Evolutionary conservation across 2,113 vertebrate species (phyloP).

Genomic region (Perccottus glenii): DNA sequence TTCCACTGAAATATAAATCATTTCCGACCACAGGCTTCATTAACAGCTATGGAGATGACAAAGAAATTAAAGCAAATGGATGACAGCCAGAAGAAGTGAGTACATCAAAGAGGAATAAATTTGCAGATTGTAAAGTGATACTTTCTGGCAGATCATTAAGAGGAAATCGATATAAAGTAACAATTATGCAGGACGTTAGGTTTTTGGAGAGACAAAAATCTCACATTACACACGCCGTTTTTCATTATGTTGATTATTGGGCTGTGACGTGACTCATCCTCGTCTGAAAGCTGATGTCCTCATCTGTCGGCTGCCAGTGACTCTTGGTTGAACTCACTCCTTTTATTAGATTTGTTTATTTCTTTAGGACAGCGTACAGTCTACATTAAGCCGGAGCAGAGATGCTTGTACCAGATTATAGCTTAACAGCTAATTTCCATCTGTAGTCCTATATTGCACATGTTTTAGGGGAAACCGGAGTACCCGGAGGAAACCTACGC

Average conservation of each 20-base stretch:
- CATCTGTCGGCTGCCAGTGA: slow-evolving; percentile 48
- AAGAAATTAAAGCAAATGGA: background rate
- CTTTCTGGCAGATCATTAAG: slow-evolving; percentile 38
- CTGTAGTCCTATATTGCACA: no score
- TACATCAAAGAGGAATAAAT: slow-evolving; percentile 15
- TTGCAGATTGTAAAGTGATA: slow-evolving; percentile 22
- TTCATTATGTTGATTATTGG: slow-evolving; percentile 56
- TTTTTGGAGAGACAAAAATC: slow-evolving; percentile 32
- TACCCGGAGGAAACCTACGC: no score
- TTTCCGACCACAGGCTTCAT: background rate
- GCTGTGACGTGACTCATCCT: slow-evolving; percentile 41
- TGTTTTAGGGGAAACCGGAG: no score
- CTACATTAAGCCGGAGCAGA: no score
- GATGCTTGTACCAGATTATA: no score
- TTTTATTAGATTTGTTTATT: no score
- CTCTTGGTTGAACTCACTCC: slow-evolving; percentile 56
- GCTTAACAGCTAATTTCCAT: no score
- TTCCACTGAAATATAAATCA: background rate
- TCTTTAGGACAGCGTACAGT: no score
- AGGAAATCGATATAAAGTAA: slow-evolving; percentile 47
- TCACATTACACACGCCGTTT: slow-evolving; percentile 42
- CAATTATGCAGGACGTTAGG: slow-evolving; percentile 22
- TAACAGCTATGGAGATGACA: background rate
- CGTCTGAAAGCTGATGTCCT: slow-evolving; percentile 30
- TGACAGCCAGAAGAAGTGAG: background rate